Evolutionary conservation across 2,888 invertebrate genomes (phyloP).

Genomic region (Isotomurus palustris): DNA sequence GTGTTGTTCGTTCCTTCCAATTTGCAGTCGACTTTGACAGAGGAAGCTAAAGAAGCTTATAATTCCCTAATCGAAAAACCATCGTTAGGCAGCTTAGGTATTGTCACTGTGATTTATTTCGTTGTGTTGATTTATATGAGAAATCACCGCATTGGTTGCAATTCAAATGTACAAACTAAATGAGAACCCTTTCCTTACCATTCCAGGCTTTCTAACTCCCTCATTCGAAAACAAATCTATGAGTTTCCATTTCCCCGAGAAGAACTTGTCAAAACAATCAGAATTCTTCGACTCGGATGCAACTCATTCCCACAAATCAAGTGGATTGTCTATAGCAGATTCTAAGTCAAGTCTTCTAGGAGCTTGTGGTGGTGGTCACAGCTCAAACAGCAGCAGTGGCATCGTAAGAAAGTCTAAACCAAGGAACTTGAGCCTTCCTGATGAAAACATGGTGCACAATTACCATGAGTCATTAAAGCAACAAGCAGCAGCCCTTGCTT

Average conservation of each 20-base stretch:
- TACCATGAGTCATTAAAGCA: too few relatives aligned
- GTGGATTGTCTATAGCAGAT: not conserved
- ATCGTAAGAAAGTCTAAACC: constrained; percentile 17
- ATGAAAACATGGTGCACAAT: constrained; percentile 5
- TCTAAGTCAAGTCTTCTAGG: too few relatives aligned
- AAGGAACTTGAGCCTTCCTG: constrained; percentile 29
- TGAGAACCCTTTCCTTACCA: not conserved
- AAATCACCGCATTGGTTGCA: not conserved
- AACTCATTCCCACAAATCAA: not conserved
- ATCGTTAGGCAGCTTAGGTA: constrained; percentile 45
- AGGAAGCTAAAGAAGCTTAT: constrained; percentile 89
- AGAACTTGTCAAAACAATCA: constrained; percentile 43
- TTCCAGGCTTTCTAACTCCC: constrained; percentile 46
- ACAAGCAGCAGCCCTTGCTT: too few relatives aligned
- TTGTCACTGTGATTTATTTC: not conserved
- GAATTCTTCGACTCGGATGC: constrained; percentile 38
- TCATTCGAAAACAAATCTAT: constrained; percentile 44
- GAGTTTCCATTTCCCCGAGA: constrained; percentile 46
- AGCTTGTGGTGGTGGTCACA: not conserved
- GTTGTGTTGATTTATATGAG: constrained; percentile 14
- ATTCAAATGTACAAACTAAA: not conserved
- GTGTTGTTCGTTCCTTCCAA: constrained; percentile 33
- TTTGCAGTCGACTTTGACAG: constrained; percentile 71
- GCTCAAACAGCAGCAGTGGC: not conserved
- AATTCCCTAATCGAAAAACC: constrained; percentile 82